Base-by-base conservation (phyloP, 2,797 vertebrate species). In the Spea hammondii region DNA sequence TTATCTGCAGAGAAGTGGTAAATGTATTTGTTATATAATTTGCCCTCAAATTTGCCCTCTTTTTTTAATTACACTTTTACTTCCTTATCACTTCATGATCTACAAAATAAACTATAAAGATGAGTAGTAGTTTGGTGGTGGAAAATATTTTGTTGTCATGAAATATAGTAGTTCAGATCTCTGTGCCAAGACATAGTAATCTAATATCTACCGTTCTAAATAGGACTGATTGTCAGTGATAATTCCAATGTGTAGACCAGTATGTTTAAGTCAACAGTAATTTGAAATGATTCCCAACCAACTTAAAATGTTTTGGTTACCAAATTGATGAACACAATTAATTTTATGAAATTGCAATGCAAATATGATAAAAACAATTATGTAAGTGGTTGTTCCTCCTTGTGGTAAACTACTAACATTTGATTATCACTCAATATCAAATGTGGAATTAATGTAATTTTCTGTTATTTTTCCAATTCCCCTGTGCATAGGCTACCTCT, bases 111-210 rank as follows among this genome's bases (percentile, higher is more conserved):
- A 74, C 14, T 46, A 46, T 75, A 67, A 72, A 75, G 17, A 66
- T 75, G 65, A 50, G 50, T 51, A 65, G 47, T 75, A 64, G 49
- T 50, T 75, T 53, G 50, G 17, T 54, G 54, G 59, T 75, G 62
- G 73, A 75, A 75, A 75, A 64, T 75, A 75, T 75, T 75, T 66
- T 46, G 73, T 55, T 75, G 73, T 75, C 64, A 55, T 75, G 64
- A 75, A 66, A 75, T 75, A 66, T 64, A 12, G 50, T 75, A 75
- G 32, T 75, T 11, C 55, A 73, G 60, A 73, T 72, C 70, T 54
- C n/a, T 13, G 13, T 44, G 62, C 64, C 70, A 73, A 73, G 53
- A 64, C 62, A 9, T 65, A 32, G 71, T 66, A 79, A 79, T 53
- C 45, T 65, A 57, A 65, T 75, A 51, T 75, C 62, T 55, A 59